Evolutionary conservation across 2,888 invertebrate genomes (phyloP), one percentile per base, ranked within the genome.

Genomic region (Nephrocerus scutellatus): DNA sequence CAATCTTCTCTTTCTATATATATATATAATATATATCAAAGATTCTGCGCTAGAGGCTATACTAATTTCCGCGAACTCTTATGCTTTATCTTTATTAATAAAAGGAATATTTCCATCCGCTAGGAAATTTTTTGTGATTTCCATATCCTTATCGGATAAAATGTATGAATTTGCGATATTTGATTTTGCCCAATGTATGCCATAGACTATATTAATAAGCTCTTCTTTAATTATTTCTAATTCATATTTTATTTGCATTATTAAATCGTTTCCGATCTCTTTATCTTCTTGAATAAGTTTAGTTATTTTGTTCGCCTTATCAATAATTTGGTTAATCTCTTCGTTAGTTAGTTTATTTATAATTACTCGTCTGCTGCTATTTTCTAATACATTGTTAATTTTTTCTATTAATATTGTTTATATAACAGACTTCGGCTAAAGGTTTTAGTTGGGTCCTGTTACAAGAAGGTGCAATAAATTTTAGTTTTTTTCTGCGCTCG

Each of bases 11-110:
- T 31, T 43, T 15, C 39, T 43, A 21, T 47, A 44, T 30, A 49
- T 46, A 35, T 44, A 39, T 25, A 49, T 26, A 34, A 51, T 41
- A 33, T 48, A 49, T 15, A 49, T 36, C 25, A 50, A 29, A 20
- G 36, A 22, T 12, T 29, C 20, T 19, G 41, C 31, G 33, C 46
- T 43, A 12, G 42, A 43, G n/a, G 45, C 41, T 16, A 51, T 43
- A 45, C 44, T 48, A 8, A 48, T 34, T 23, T 50, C 41, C 7
- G 42, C 36, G 37, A 50, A 50, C 38, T 51, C 47, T 20, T 51
- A 30, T 12, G 46, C 44, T 30, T 52, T 47, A 26, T 50, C 47
- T 30, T 43, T 19, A 20, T 47, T 49, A 7, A 43, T 26, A 36
- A 35, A 48, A 3, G 41, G 41, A 14, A 50, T 41, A 34, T 45